These are phyloP conservation scores for Eupithecia pulchellata DNA, from an alignment of 2,888 invertebrate species.

Conservation along the genomic window DNA sequence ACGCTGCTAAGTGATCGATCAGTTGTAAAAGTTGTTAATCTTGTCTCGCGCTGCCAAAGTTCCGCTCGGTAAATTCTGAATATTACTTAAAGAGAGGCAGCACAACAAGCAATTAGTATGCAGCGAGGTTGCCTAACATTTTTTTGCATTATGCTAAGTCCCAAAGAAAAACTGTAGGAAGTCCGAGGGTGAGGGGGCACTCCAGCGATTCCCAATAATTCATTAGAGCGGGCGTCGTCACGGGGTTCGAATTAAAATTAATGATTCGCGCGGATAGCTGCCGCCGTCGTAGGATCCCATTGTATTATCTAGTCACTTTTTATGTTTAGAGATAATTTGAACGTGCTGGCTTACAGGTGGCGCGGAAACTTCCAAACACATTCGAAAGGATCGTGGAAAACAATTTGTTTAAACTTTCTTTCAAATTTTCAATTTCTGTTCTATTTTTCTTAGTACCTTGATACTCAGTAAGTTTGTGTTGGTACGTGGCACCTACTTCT, in stretches of 20 bases:
- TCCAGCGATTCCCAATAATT: conserved; percentile 83
- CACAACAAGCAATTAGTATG: conserved; percentile 85
- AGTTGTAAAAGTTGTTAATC: conserved; percentile 80
- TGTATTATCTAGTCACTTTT: conserved; percentile 79
- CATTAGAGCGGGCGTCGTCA: conserved; percentile 81
- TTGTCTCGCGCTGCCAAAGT: conserved; percentile 71
- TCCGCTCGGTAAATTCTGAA: conserved; percentile 70
- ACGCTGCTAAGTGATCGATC: conserved; percentile 77
- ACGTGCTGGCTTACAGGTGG: conserved; percentile 74
- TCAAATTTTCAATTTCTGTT: background rate
- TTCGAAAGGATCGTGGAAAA: conserved; percentile 57
- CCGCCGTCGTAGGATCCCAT: conserved; percentile 72
- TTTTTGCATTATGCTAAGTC: conserved; percentile 84
- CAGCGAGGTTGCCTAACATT: conserved; percentile 78
- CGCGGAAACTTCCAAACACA: conserved; percentile 66
- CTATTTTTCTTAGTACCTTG: too few relatives aligned
- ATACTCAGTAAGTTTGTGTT: background rate
- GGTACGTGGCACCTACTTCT: background rate
- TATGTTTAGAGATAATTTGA: conserved; percentile 75
- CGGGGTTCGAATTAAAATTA: conserved; percentile 84
- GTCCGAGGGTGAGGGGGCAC: conserved; percentile 67
- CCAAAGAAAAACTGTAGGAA: conserved; percentile 77
- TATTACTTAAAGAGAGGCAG: conserved; percentile 70
- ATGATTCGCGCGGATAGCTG: conserved; percentile 81
- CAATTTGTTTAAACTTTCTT: conserved; percentile 12